These are phyloP conservation scores for Conops quadrifasciatus DNA, from an alignment of 2,888 invertebrate species.

Conservation along the genomic window DNA sequence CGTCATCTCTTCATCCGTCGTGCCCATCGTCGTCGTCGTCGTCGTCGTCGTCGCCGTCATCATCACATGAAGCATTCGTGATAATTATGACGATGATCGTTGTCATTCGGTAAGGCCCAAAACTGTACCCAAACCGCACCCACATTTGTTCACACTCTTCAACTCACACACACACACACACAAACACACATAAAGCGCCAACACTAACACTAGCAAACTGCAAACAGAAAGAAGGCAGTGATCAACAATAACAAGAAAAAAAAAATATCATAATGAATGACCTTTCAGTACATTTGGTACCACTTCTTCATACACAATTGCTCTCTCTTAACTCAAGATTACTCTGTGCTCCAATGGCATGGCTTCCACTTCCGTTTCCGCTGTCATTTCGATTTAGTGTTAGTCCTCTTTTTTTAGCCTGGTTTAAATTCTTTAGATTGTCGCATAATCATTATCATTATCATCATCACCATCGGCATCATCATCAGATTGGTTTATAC, in stretches of 20 bases:
- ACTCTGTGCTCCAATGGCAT: not conserved
- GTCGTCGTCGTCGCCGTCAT: constrained; percentile 23
- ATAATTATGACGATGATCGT: constrained; percentile 19
- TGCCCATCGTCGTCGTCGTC: constrained; percentile 27
- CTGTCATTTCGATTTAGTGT: not conserved
- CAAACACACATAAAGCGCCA: not conserved
- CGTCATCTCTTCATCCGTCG: too few relatives aligned
- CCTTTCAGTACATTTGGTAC: constrained; percentile 19
- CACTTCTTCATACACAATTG: constrained; percentile 11
- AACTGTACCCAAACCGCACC: too few relatives aligned
- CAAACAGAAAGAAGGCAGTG: not conserved
- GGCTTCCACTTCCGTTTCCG: constrained; percentile 14
- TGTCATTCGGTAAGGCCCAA: constrained; percentile 23
- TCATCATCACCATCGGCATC: too few relatives aligned
- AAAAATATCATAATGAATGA: constrained; percentile 19
- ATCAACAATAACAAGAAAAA: not conserved
- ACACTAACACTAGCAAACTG: not conserved
- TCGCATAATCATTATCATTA: too few relatives aligned
- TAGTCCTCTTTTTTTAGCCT: too few relatives aligned
- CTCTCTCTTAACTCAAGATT: constrained; percentile 16
- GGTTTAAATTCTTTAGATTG: too few relatives aligned
- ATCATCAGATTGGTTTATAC: too few relatives aligned
- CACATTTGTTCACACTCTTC: too few relatives aligned
- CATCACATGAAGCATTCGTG: constrained; percentile 22
- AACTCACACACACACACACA: too few relatives aligned